Conservation (phyloP, 2,797 vertebrate species). For the Sternarchorhynchus goeldii region DNA sequence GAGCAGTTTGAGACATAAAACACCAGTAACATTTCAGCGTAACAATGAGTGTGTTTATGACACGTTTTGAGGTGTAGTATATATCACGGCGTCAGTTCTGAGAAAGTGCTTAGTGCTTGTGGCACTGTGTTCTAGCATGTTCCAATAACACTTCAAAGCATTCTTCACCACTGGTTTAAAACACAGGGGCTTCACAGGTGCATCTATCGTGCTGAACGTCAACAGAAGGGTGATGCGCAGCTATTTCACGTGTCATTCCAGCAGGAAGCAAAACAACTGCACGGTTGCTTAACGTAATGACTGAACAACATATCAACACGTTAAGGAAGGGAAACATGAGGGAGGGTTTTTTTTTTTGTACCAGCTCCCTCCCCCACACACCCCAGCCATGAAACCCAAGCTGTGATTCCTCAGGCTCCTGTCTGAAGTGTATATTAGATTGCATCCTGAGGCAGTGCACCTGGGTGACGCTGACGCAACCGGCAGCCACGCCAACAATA, state of each 20-base stretch:
- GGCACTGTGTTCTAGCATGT: constrained; percentile 42
- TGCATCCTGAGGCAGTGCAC: constrained; percentile 57
- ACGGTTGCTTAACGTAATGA: constrained; percentile 14
- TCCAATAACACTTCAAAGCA: constrained; percentile 52
- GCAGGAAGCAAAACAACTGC: constrained; percentile 31
- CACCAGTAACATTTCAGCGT: constrained; percentile 35
- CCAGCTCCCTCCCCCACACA: constrained; percentile 22
- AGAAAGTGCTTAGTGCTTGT: constrained; percentile 40
- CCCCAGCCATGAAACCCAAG: constrained; percentile 45
- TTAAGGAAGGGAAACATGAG: constrained; percentile 28
- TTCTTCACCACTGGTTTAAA: constrained; percentile 40
- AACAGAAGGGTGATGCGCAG: constrained; percentile 9
- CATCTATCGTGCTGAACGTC: constrained; percentile 13
- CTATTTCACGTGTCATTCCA: constrained; percentile 29
- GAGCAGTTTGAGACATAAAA: constrained; percentile 2
- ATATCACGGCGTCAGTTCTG: constrained; percentile 36
- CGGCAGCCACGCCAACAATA: constrained; percentile 47
- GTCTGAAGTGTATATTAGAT: constrained; percentile 53
- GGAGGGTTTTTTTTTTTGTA: constrained; percentile 34
- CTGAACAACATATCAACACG: constrained; percentile 16
- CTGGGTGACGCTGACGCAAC: constrained; percentile 56
- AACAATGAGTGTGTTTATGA: constrained; percentile 41
- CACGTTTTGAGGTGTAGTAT: constrained; percentile 15
- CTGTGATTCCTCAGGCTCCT: constrained; percentile 51
- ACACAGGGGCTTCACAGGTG: constrained; percentile 30